A percentile compares a stretch with the other conserved stretches of the same genome.
Conservation (phyloP, 2,797 vertebrate species). For the Chaetophractus vellerosus region DNA sequence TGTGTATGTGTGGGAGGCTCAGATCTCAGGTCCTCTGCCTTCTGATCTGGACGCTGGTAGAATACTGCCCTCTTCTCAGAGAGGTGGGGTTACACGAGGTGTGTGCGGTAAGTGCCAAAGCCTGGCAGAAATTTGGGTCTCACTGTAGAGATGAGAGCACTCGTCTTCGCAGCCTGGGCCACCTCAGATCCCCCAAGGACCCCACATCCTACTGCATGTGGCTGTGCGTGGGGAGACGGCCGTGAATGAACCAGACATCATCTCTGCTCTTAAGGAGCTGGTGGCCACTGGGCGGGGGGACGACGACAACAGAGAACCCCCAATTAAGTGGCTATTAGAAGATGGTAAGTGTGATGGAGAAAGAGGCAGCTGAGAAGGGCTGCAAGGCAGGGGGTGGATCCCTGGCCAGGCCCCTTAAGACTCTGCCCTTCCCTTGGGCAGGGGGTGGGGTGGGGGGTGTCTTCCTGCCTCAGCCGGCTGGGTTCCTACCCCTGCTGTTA, state of each 20-base stretch:
- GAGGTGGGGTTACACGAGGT: background rate
- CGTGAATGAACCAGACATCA: background rate
- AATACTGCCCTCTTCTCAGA: background rate
- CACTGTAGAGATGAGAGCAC: background rate
- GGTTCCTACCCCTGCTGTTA: too few species aligned
- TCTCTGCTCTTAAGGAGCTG: background rate
- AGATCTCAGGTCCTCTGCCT: background rate
- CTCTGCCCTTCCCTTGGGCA: too few species aligned
- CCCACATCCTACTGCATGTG: background rate
- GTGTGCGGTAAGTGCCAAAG: background rate
- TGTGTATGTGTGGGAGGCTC: background rate
- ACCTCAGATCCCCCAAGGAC: rapidly evolving
- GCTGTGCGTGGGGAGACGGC: rapidly evolving
- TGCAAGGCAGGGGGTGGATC: too few species aligned
- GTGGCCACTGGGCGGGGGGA: background rate
- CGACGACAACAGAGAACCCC: too few species aligned
- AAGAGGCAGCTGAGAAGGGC: background rate
- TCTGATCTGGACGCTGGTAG: background rate
- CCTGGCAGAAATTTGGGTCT: background rate
- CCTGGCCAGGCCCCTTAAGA: rapidly evolving
- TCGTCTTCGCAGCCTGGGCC: background rate
- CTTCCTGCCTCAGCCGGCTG: background rate
- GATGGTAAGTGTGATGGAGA: background rate
- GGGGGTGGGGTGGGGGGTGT: too few species aligned
- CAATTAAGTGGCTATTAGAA: too few species aligned